Conservation (phyloP, 2,797 vertebrate species). For the Mergus octosetaceus region DNA sequence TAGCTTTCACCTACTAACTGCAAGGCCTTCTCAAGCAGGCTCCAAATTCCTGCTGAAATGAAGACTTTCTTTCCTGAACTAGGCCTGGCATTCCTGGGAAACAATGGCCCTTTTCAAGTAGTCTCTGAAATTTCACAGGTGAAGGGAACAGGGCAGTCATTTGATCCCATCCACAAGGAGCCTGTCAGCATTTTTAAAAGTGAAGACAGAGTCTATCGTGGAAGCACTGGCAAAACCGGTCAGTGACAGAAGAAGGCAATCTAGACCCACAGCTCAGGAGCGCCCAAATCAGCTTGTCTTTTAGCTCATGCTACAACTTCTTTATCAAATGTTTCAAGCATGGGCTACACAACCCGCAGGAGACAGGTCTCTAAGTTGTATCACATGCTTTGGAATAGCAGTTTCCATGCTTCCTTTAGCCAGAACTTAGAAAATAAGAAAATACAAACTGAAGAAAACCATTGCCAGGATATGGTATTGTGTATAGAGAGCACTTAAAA, state of each 20-base stretch:
- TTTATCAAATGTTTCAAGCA: neutral
- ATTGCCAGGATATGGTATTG: neutral
- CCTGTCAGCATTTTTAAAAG: conserved; percentile 74
- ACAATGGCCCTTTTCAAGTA: conserved; percentile 95
- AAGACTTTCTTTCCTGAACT: conserved; percentile 91
- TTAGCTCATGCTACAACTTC: neutral
- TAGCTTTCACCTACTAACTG: conserved; percentile 76
- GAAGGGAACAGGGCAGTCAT: conserved; percentile 89
- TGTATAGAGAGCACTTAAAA: neutral
- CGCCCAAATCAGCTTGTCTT: conserved; percentile 39
- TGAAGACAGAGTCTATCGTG: conserved; percentile 69
- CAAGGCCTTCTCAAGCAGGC: conserved; percentile 87
- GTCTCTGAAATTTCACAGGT: conserved; percentile 96
- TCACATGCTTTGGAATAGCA: neutral
- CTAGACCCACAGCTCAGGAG: conserved; percentile 39
- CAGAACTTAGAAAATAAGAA: neutral
- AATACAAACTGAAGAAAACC: neutral
- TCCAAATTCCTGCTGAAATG: conserved; percentile 96
- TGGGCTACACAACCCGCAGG: neutral
- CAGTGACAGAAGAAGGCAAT: conserved; percentile 61
- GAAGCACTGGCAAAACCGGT: conserved; percentile 63
- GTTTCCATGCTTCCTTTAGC: neutral
- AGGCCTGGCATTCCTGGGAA: conserved; percentile 89
- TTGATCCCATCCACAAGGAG: conserved; percentile 79
- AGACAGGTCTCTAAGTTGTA: neutral